Evolutionary conservation across 2,113 vertebrate genomes (phyloP).

Genomic region (Mesembrinibis cayennensis): DNA sequence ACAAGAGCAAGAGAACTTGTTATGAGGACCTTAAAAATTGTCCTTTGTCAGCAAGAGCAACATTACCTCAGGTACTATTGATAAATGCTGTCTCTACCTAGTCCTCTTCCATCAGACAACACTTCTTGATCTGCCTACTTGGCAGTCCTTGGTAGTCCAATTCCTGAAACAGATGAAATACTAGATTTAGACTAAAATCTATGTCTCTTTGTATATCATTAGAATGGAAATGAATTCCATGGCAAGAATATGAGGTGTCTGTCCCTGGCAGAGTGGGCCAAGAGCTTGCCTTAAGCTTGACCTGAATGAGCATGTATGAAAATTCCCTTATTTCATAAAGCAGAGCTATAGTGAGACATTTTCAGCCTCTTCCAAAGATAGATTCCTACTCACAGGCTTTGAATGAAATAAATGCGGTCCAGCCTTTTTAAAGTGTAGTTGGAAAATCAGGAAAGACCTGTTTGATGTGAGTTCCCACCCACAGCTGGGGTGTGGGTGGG

Average conservation of each 20-base stretch:
- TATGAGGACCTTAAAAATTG: neutral
- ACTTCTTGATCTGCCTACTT: neutral
- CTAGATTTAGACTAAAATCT: neutral
- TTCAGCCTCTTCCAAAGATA: neutral
- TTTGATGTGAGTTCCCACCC: neutral
- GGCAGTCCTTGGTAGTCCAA: neutral
- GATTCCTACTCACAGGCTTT: neutral
- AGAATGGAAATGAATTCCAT: neutral
- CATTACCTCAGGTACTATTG: neutral
- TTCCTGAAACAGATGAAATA: neutral
- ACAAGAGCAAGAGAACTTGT: neutral
- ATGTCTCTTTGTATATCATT: neutral
- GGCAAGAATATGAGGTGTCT: neutral
- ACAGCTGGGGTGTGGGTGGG: neutral
- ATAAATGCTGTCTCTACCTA: neutral
- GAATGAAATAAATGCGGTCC: neutral
- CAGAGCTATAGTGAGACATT: neutral
- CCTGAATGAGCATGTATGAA: neutral
- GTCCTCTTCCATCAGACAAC: neutral
- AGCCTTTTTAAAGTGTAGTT: neutral
- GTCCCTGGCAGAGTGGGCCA: neutral
- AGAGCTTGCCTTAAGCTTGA: neutral
- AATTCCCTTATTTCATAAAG: neutral
- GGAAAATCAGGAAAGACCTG: neutral
- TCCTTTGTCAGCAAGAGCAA: neutral